phyloP scores from a whole-genome alignment of 2,797 vertebrate species.

The Sebastes reedi region DNA sequence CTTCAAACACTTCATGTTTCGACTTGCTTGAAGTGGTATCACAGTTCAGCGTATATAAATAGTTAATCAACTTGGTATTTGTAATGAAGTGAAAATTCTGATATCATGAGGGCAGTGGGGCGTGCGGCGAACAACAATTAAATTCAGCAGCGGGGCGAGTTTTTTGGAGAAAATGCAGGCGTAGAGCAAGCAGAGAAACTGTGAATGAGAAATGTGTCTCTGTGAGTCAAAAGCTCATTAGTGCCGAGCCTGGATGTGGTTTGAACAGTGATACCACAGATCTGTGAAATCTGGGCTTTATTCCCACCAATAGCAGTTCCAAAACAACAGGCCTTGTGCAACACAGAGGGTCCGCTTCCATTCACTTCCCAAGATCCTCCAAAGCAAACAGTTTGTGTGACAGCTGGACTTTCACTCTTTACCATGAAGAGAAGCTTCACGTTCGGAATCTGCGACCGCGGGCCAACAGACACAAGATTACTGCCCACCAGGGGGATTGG shows the following conservation, averaged over 20 bases:
- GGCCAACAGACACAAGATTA: conserved; percentile 63
- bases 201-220: conserved; percentile 33
- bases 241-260: conserved; percentile 24
- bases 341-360: conserved; percentile 43
- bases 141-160: neutral
- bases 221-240: conserved; percentile 60
- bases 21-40: conserved; percentile 2
- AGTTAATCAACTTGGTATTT: conserved; percentile 9
- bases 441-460: conserved; percentile 48
- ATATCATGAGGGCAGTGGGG: neutral
- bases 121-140: conserved; percentile 22
- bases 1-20: neutral
- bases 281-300: conserved; percentile 60
- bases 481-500: conserved; percentile 29
- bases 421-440: conserved; percentile 34
- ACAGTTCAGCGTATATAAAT: neutral
- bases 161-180: neutral
- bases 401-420: conserved; percentile 75
- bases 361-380: conserved; percentile 53
- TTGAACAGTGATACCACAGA: conserved; percentile 41
- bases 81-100: conserved; percentile 25
- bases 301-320: conserved; percentile 35
- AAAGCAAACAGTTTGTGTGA: conserved; percentile 68
- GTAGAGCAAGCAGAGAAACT: conserved; percentile 16
- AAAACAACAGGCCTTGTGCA: conserved; percentile 46